Conservation (phyloP, 2,113 vertebrate genomes). For the Ciconia stormi region DNA sequence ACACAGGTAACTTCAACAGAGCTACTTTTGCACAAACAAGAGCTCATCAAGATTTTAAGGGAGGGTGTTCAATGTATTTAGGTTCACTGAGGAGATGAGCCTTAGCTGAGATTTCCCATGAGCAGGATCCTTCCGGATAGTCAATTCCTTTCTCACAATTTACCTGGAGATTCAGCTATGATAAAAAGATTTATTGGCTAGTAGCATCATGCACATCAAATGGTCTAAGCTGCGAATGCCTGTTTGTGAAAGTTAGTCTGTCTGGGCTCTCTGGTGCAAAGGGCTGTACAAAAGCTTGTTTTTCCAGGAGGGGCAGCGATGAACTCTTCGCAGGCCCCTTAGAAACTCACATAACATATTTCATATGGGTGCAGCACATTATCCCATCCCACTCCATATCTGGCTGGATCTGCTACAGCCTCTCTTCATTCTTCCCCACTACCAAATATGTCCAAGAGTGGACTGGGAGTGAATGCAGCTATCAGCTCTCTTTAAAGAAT, state of each 20-base stretch:
- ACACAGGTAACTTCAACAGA: neutral
- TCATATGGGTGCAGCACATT: neutral
- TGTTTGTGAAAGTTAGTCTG: neutral
- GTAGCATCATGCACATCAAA: neutral
- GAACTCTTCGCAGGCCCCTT: neutral
- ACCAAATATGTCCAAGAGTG: neutral
- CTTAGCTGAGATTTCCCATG: neutral
- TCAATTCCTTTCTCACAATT: neutral
- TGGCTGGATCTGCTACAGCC: neutral
- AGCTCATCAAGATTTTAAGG: neutral
- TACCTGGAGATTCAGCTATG: neutral
- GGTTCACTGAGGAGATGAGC: neutral
- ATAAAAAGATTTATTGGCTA: neutral
- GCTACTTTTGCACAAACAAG: neutral
- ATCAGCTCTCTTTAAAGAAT: neutral
- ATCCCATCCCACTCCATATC: neutral
- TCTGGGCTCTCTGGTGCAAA: neutral
- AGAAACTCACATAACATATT: neutral
- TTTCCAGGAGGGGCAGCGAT: neutral
- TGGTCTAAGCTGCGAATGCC: neutral
- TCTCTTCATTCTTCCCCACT: neutral
- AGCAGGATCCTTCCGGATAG: neutral
- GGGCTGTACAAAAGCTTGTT: neutral
- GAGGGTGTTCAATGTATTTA: neutral
- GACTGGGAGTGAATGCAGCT: neutral